Evolutionary conservation across 2,113 vertebrate genomes (phyloP).

Genomic region (Entomyzon cyanotis): DNA sequence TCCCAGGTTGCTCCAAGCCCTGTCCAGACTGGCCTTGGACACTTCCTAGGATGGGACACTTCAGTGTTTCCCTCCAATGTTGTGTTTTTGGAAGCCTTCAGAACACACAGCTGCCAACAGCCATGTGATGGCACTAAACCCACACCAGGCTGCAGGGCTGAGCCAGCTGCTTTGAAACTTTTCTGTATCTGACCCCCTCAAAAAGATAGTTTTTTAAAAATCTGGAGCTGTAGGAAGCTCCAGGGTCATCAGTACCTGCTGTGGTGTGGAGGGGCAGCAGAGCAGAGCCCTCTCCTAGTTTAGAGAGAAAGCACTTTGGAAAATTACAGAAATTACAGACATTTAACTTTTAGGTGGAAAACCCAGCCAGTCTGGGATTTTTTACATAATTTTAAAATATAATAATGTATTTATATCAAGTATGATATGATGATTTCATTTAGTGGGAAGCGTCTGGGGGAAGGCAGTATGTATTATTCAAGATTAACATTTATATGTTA

Average conservation of each 20-base stretch:
- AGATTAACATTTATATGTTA: background rate
- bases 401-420: background rate
- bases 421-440: background rate
- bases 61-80: background rate
- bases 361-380: background rate
- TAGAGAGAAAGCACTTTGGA: background rate
- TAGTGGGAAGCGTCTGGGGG: background rate
- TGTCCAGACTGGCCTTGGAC: background rate
- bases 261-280: background rate
- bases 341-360: background rate
- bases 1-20: background rate
- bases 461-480: background rate
- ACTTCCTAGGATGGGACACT: background rate
- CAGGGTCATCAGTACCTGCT: fast-evolving
- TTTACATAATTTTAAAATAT: background rate
- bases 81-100: background rate
- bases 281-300: background rate
- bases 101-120: background rate
- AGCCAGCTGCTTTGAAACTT: background rate
- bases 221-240: background rate
- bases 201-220: background rate
- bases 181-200: background rate
- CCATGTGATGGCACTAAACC: background rate
- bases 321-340: background rate
- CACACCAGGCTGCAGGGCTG: background rate